Conservation (phyloP, 2,888 invertebrate species). For the Hipparchia semele region DNA sequence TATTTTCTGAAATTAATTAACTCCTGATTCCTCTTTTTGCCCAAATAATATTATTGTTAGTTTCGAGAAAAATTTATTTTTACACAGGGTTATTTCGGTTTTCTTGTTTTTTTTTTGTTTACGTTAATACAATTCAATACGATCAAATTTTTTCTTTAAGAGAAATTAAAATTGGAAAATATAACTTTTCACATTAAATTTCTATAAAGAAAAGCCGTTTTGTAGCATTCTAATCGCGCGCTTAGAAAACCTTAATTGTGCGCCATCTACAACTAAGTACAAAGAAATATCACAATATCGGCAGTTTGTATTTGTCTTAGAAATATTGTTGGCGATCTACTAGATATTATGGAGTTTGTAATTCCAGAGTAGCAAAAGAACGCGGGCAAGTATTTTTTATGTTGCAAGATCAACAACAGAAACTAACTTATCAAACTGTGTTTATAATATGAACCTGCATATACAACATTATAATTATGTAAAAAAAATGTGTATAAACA, state of each 20-base stretch:
- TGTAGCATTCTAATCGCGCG: constrained; percentile 8
- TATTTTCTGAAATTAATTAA: not conserved
- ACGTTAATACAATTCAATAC: not conserved
- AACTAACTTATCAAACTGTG: constrained; percentile 29
- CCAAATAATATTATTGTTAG: too few species aligned
- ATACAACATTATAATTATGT: constrained; percentile 49
- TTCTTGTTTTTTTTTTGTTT: not conserved
- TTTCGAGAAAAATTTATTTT: too few species aligned
- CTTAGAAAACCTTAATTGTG: constrained; percentile 26
- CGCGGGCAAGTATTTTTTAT: constrained; percentile 48
- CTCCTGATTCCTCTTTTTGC: not conserved
- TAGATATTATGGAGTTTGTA: constrained; percentile 3
- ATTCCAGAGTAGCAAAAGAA: constrained; percentile 28
- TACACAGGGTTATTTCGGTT: too few species aligned
- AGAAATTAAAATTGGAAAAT: too few species aligned
- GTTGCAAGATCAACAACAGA: constrained; percentile 28
- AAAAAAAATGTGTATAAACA: constrained; percentile 69
- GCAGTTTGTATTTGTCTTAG: constrained; percentile 41
- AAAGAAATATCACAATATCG: constrained; percentile 48
- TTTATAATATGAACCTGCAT: constrained; percentile 40
- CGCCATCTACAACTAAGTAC: constrained; percentile 26
- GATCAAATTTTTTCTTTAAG: not conserved
- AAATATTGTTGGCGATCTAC: constrained; percentile 24
- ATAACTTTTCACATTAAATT: too few species aligned
- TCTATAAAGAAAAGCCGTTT: not conserved